Conservation (phyloP, 2,113 vertebrate species). For the Nibea albiflora region DNA sequence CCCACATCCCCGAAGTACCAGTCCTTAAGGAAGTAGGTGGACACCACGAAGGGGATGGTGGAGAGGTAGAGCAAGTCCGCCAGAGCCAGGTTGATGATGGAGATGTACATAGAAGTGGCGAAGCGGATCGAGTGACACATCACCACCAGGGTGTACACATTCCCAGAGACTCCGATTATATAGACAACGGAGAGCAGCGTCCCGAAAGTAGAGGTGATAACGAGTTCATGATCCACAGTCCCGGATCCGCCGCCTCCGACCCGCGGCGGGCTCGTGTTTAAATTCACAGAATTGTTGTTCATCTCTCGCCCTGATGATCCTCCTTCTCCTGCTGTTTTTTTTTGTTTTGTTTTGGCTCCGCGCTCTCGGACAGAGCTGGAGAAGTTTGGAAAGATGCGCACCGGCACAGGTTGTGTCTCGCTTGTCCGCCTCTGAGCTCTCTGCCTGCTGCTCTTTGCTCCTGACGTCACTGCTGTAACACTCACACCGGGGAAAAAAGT, state of each 20-base stretch:
- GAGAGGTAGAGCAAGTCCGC: constrained; percentile 94
- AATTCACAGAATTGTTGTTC: constrained; percentile 72
- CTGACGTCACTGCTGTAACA: constrained; percentile 79
- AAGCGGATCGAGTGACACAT: constrained; percentile 92
- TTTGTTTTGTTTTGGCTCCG: background rate
- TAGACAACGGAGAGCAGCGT: constrained; percentile 90
- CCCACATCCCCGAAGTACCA: constrained; percentile 95
- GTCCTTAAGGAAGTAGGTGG: constrained; percentile 93
- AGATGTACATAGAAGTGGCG: constrained; percentile 92
- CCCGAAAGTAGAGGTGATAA: constrained; percentile 90
- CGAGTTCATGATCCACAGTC: constrained; percentile 80
- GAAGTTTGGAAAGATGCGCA: constrained; percentile 65
- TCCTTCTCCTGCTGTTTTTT: background rate
- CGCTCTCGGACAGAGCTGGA: background rate
- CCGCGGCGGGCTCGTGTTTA: constrained; percentile 58
- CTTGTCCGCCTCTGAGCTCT: constrained; percentile 34
- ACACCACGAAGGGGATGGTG: constrained; percentile 94
- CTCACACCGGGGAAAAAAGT: background rate
- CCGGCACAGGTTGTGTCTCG: constrained; percentile 49
- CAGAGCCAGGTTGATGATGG: constrained; percentile 92
- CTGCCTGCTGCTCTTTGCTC: constrained; percentile 54
- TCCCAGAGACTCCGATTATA: constrained; percentile 89
- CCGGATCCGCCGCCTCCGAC: constrained; percentile 61
- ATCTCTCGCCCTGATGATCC: constrained; percentile 45
- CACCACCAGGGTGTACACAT: constrained; percentile 92